These are phyloP conservation scores for Phrynocephalus forsythii DNA, from an alignment of 2,797 vertebrate genomes.

Conservation along the genomic window DNA sequence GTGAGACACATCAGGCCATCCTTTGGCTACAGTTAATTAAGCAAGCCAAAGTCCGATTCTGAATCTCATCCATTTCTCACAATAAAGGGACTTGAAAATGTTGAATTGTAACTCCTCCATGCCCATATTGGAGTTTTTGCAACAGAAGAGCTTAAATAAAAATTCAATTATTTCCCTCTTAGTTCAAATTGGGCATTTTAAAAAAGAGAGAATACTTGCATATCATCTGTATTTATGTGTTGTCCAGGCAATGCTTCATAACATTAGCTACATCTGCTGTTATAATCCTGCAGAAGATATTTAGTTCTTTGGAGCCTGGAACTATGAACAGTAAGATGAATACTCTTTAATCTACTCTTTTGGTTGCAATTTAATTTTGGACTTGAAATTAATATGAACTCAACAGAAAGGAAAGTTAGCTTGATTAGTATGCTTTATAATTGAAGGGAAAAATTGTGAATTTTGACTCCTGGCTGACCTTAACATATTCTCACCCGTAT, in stretches of 20 bases:
- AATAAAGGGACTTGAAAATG: neutral
- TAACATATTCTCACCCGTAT: conserved; percentile 55
- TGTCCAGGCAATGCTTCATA: conserved; percentile 56
- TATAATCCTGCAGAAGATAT: conserved; percentile 48
- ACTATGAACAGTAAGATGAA: conserved; percentile 35
- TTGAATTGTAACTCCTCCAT: neutral
- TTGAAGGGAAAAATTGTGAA: conserved; percentile 62
- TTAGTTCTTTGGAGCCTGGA: conserved; percentile 41
- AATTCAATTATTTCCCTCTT: conserved; percentile 40
- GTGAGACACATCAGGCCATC: neutral
- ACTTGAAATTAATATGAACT: conserved; percentile 52
- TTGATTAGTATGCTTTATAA: conserved; percentile 55
- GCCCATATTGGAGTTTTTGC: conserved; percentile 18
- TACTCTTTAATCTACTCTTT: conserved; percentile 41
- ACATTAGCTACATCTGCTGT: conserved; percentile 56
- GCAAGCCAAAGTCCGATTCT: neutral
- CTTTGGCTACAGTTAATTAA: neutral
- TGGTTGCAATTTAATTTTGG: conserved; percentile 37
- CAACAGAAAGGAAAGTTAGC: conserved; percentile 52
- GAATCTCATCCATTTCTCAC: neutral
- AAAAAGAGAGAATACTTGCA: conserved; percentile 46
- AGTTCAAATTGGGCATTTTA: conserved; percentile 42
- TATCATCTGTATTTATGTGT: conserved; percentile 44
- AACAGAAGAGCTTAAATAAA: conserved; percentile 46
- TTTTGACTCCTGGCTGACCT: conserved; percentile 42